These are phyloP conservation scores for Eupsilia transversa DNA, from an alignment of 2,888 invertebrate genomes.

Conservation along the genomic window DNA sequence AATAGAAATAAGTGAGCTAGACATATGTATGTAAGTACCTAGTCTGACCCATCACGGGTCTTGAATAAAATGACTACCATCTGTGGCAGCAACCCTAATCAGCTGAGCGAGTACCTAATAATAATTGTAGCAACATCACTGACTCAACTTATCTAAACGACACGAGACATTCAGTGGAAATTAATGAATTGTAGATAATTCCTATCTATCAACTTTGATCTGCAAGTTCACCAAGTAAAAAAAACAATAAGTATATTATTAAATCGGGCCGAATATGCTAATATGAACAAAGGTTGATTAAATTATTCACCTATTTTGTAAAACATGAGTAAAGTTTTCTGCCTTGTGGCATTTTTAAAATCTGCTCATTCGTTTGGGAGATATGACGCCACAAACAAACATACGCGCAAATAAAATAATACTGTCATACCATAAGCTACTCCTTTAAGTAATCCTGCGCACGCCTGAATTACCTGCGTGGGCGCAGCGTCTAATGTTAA, in stretches of 20 bases:
- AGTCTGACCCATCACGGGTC: too few relatives aligned
- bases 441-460: background rate
- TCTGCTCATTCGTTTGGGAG: background rate
- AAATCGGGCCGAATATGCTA: background rate
- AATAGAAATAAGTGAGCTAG: background rate
- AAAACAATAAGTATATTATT: background rate
- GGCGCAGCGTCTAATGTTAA: constrained; percentile 37
- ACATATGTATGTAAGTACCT: background rate
- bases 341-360: background rate
- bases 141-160: background rate
- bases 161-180: background rate
- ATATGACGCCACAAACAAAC: background rate
- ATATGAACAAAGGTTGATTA: background rate
- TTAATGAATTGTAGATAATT: background rate
- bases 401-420: too few relatives aligned
- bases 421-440: background rate
- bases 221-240: background rate
- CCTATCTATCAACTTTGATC: background rate
- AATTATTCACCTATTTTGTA: too few relatives aligned
- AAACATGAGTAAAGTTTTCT: too few relatives aligned
- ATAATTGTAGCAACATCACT: background rate
- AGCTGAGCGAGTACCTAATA: background rate
- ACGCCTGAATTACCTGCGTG: constrained; percentile 29
- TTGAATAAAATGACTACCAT: background rate
- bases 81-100: background rate